Evolutionary conservation across 1,140 invertebrate genomes (phyloP).

Genomic region (Trypoxylus dichotomus): DNA sequence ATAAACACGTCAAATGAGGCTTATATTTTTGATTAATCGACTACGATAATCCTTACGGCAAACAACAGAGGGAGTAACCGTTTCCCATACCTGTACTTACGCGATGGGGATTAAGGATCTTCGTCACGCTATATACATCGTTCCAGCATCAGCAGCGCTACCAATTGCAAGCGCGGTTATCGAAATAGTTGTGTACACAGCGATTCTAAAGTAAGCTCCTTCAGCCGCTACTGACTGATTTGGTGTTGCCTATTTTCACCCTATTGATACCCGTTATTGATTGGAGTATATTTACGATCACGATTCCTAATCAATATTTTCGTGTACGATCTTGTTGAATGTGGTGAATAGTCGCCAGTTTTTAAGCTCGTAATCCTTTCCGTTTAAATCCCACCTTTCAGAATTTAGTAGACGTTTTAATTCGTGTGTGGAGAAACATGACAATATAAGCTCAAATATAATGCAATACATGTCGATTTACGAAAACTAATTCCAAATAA

Average conservation of each 20-base stretch:
- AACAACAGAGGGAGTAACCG: not conserved
- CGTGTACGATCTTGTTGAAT: not conserved
- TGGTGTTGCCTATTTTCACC: not conserved
- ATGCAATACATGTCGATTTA: conserved; percentile 7
- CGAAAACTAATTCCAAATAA: not conserved
- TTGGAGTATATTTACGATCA: not conserved
- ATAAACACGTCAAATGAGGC: conserved; percentile 29
- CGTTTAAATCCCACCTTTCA: not conserved
- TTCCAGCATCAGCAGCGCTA: not conserved
- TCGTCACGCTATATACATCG: not conserved
- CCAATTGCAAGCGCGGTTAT: not conserved
- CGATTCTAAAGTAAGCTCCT: not conserved
- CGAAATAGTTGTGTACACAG: not conserved
- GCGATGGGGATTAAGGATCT: not conserved
- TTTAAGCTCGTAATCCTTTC: conserved; percentile 1
- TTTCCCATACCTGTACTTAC: not conserved
- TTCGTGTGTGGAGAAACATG: not conserved
- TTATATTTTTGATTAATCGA: conserved; percentile 26
- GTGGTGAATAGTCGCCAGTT: not conserved
- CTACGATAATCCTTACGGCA: conserved; percentile 1
- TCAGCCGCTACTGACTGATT: not conserved
- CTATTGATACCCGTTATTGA: not conserved
- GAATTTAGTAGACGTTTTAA: not conserved
- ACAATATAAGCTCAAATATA: not conserved
- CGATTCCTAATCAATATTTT: conserved; percentile 1